A percentile compares a stretch with the other conserved stretches of the same genome.
Conservation (phyloP, 2,888 invertebrate species). For the Apocheima hispidaria region DNA sequence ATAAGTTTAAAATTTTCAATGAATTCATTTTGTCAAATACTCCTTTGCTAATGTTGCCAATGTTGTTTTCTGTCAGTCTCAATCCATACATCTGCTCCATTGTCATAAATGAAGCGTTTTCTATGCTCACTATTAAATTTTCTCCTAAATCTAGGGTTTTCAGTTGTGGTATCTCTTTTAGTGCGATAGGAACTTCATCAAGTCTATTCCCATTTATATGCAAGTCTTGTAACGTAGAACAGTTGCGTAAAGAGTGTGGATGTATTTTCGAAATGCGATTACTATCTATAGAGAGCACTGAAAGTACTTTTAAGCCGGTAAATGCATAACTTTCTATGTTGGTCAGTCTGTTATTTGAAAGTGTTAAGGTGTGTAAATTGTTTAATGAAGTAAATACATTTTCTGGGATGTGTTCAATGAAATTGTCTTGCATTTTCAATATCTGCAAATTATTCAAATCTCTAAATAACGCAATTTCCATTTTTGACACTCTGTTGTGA, state of each 20-base stretch:
- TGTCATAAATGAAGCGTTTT: conserved; percentile 92
- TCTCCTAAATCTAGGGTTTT: conserved; percentile 94
- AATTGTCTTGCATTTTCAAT: conserved; percentile 92
- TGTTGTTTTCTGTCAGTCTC: conserved; percentile 94
- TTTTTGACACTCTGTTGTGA: conserved; percentile 90
- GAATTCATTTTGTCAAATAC: conserved; percentile 92
- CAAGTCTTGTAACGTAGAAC: conserved; percentile 92
- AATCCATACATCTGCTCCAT: conserved; percentile 93
- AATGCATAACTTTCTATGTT: conserved; percentile 91
- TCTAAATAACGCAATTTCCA: conserved; percentile 91
- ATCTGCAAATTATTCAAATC: conserved; percentile 93
- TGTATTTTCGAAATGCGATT: conserved; percentile 92
- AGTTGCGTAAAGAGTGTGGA: conserved; percentile 91
- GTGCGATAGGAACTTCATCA: conserved; percentile 90
- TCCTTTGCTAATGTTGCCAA: conserved; percentile 91
- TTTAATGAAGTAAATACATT: conserved; percentile 91
- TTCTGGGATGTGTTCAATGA: conserved; percentile 91
- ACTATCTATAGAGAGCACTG: conserved; percentile 92
- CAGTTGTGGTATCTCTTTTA: conserved; percentile 91
- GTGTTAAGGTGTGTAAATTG: conserved; percentile 92
- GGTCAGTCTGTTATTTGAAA: conserved; percentile 92
- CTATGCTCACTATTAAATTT: conserved; percentile 92
- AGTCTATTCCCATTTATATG: conserved; percentile 94
- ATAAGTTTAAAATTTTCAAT: conserved; percentile 93
- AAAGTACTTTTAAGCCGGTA: conserved; percentile 91